Percentiles rank a stretch among this genome's conserved stretches.
These are phyloP conservation scores for Hypomesus transpacificus DNA, from an alignment of 2,113 vertebrate genomes.

Conservation along the genomic window DNA sequence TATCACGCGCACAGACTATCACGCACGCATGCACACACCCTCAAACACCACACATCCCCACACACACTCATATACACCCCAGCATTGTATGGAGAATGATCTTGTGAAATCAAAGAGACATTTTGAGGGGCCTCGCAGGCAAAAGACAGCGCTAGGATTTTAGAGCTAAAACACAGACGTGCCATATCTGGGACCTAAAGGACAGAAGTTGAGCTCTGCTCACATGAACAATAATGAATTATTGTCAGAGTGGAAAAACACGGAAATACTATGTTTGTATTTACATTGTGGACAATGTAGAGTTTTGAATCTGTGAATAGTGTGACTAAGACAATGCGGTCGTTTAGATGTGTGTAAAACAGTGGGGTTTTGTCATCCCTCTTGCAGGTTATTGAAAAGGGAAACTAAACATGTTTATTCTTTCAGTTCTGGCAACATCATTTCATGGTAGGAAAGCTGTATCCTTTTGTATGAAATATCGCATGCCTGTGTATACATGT, in stretches of 20 bases:
- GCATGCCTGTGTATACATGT: constrained; percentile 9
- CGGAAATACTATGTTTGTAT: constrained; percentile 19
- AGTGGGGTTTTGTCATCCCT: background rate
- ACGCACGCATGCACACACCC: background rate
- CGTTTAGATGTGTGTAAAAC: background rate
- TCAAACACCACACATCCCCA: background rate
- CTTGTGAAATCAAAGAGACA: constrained; percentile 56
- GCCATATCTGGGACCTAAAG: constrained; percentile 44
- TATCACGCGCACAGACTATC: background rate
- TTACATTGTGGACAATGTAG: background rate
- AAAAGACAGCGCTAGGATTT: constrained; percentile 24
- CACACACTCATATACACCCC: background rate
- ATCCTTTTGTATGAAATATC: constrained; percentile 6
- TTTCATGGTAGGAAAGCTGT: too few relatives aligned
- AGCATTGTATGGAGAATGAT: constrained; percentile 7
- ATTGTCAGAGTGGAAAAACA: constrained; percentile 9
- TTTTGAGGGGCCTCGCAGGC: constrained; percentile 44
- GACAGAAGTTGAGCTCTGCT: constrained; percentile 41
- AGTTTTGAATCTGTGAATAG: background rate
- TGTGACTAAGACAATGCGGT: background rate
- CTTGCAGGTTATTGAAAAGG: background rate
- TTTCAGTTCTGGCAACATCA: background rate
- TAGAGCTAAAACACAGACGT: constrained; percentile 41
- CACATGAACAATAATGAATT: constrained; percentile 28
- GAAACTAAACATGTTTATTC: background rate